Evolutionary conservation across 2,888 invertebrate species (phyloP).

Genomic region (Dioctria linearis): DNA sequence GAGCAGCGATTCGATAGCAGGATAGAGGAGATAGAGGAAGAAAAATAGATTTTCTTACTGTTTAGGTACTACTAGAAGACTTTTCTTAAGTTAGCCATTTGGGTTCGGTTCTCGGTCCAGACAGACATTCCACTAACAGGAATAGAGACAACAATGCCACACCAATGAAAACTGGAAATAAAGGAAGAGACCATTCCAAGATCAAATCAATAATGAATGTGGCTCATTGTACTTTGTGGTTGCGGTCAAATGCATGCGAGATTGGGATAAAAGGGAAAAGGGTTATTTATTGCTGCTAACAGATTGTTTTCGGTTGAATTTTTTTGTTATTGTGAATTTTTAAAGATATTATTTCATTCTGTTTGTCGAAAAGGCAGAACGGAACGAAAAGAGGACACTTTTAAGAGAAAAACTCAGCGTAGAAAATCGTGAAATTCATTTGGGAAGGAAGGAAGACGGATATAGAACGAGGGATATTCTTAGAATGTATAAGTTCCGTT

Average conservation of each 20-base stretch:
- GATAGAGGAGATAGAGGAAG: conserved; percentile 11
- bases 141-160: background rate
- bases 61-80: too few relatives aligned
- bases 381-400: background rate
- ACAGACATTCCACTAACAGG: too few relatives aligned
- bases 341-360: conserved; percentile 24
- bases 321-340: conserved; percentile 24
- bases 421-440: conserved; percentile 36
- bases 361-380: background rate
- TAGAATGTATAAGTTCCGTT: conserved; percentile 17
- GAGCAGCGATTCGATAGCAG: background rate
- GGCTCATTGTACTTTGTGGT: conserved; percentile 26
- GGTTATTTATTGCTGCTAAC: background rate
- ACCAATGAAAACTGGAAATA: background rate
- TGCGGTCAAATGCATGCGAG: conserved; percentile 33
- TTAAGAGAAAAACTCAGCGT: background rate
- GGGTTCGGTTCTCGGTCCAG: background rate
- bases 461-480: background rate
- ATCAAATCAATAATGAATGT: conserved; percentile 46
- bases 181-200: conserved; percentile 17
- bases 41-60: conserved; percentile 17
- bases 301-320: conserved; percentile 43
- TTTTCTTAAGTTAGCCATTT: background rate
- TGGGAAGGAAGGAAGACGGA: background rate
- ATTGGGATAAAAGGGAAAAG: background rate